Base-by-base conservation (phyloP, 2,888 invertebrate genomes). In the Hypolimnas misippus region DNA sequence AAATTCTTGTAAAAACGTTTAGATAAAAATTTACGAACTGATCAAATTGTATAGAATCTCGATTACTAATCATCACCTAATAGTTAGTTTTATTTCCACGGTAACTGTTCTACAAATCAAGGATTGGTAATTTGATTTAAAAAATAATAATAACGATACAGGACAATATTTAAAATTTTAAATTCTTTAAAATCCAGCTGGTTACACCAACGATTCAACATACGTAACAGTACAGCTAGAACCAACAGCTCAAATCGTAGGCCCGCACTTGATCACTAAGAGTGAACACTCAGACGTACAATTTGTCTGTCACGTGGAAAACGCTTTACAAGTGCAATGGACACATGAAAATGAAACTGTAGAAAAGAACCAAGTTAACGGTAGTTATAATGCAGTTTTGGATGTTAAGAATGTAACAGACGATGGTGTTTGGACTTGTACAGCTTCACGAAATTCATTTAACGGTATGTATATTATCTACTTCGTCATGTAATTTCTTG, bases 161-260 rank as follows among this genome's bases (percentile, higher is more conserved):
- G 6, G 29, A 29, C 25, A 25, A 35, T 3, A 12, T n/a, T 2
- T 2, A 35, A n/a, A 38, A n/a, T n/a, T 33, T 33, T 7, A 8
- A 6, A 12, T 12, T n/a, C 31, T 7, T 42, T 4, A 35, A 8
- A n/a, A 19, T 33, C 35, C 70, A 93, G 92, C 84, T 14, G 92
- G 93, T 0, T 69, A 76, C 73, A 63, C 78, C 14, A 78, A 74
- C 7, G 73, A 81, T 57, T 78, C 86, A 0, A 77, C 79, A 1
- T 65, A 71, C 31, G 76, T 92, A 54, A 72, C 69, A 0, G 64
- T 86, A 16, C 70, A 73, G 65, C 42, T 71, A 0, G 69, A 77
- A n/a, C 86, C 91, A 1, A 74, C 75, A 38, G 86, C 84, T 0
- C 82, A 84, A 66, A 87, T 91, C 56, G 69, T 86, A 21, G 89